Percentiles rank a stretch among this genome's conserved stretches.
Conservation (phyloP, 2,113 vertebrate species). For the Corythornis madagascariensis region DNA sequence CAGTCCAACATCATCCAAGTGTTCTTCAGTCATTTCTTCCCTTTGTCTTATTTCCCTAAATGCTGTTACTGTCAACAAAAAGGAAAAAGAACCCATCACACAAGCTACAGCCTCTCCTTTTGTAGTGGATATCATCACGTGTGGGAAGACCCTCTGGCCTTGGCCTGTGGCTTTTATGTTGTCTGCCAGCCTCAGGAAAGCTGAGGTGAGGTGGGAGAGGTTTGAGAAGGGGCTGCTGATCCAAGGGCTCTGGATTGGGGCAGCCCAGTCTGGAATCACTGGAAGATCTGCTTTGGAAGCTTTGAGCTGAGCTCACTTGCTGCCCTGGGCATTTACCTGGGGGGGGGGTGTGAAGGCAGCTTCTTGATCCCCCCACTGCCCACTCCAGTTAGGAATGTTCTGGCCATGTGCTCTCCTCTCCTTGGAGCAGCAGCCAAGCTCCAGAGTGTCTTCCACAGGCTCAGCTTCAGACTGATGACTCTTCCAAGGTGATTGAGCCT, state of each 20-base stretch:
- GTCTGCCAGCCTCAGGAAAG: neutral
- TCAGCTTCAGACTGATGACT: neutral
- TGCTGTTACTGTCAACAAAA: neutral
- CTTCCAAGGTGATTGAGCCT: neutral
- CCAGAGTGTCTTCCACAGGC: neutral
- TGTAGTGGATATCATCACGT: accelerated
- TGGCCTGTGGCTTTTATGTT: neutral
- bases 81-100: neutral
- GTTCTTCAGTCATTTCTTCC: too few species aligned
- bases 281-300: neutral
- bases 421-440: neutral
- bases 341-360: neutral
- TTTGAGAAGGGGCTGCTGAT: neutral
- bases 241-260: neutral
- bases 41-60: neutral
- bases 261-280: neutral
- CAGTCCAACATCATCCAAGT: neutral
- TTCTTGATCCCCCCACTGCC: neutral
- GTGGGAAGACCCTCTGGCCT: neutral
- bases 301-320: neutral
- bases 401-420: neutral
- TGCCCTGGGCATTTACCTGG: neutral
- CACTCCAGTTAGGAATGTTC: neutral
- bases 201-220: neutral
- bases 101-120: accelerated